Evolutionary conservation across 2,797 vertebrate species (phyloP).

Genomic region (Galagoides demidoff): DNA sequence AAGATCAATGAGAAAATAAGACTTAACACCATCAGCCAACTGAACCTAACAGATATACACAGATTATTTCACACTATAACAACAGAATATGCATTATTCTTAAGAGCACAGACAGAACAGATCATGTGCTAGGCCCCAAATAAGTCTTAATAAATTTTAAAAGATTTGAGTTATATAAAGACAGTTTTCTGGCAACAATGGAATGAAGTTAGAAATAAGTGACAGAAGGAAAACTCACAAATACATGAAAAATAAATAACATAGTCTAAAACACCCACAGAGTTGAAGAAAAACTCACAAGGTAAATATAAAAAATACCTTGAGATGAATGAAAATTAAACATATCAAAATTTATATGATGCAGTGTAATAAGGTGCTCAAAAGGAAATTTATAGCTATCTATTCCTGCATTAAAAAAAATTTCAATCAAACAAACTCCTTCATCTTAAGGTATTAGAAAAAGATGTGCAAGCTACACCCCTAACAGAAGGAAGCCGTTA

Average conservation of each 20-base stretch:
- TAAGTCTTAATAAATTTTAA: not conserved
- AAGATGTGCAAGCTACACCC: not conserved
- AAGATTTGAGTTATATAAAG: not conserved
- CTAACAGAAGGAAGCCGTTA: not conserved
- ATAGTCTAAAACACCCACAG: not conserved
- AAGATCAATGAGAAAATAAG: not conserved
- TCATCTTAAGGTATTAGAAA: not conserved
- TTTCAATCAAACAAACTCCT: not conserved
- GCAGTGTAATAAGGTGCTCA: not conserved
- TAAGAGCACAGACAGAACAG: not conserved
- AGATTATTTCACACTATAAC: not conserved
- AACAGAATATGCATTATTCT: not conserved
- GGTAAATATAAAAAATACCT: not conserved
- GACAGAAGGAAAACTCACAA: slow-evolving; percentile 1
- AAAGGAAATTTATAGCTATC: not conserved
- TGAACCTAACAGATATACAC: not conserved
- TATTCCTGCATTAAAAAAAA: not conserved
- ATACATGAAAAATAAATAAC: not conserved
- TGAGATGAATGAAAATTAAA: slow-evolving; percentile 27
- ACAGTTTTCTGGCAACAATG: not conserved
- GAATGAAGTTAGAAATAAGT: not conserved
- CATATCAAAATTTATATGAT: not conserved
- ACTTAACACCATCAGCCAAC: not conserved
- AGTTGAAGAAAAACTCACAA: not conserved
- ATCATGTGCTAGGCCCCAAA: not conserved